These are phyloP conservation scores for Lepidothrix coronata DNA, from an alignment of 2,113 vertebrate species.

Conservation along the genomic window DNA sequence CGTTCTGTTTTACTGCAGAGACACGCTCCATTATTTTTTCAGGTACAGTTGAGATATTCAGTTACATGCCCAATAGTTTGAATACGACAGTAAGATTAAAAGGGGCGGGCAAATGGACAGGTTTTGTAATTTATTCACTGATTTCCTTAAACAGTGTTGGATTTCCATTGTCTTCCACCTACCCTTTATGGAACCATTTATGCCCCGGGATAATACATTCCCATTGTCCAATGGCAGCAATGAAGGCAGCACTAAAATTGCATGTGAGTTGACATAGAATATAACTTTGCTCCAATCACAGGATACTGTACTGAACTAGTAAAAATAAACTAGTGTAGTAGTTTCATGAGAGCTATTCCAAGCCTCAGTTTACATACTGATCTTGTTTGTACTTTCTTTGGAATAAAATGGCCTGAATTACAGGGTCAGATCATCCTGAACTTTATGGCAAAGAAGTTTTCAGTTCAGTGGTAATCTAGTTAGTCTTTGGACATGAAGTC, in stretches of 20 bases:
- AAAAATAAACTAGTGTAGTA: background rate
- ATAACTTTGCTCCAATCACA: background rate
- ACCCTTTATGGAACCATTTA: slow-evolving; percentile 68
- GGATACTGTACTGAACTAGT: background rate
- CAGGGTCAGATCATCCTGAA: background rate
- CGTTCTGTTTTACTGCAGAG: slow-evolving; percentile 99
- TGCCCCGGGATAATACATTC: slow-evolving; percentile 53
- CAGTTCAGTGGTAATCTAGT: slow-evolving; percentile 18
- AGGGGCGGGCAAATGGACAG: slow-evolving; percentile 84
- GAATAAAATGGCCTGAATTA: slow-evolving; percentile 1
- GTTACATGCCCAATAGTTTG: slow-evolving; percentile 88
- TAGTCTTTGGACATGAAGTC: background rate
- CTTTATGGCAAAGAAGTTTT: slow-evolving; percentile 7
- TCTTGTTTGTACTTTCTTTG: background rate
- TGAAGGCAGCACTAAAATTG: slow-evolving; percentile 51
- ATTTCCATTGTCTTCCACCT: slow-evolving; percentile 74
- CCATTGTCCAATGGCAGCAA: slow-evolving; percentile 18
- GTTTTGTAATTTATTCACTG: slow-evolving; percentile 89
- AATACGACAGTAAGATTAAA: slow-evolving; percentile 89
- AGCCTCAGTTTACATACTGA: background rate
- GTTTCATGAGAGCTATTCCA: background rate
- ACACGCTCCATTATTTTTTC: slow-evolving; percentile 99
- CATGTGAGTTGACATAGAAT: slow-evolving; percentile 43
- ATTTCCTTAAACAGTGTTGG: slow-evolving; percentile 74
- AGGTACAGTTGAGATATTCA: slow-evolving; percentile 98